These are phyloP conservation scores for Lophura swinhoii DNA, from an alignment of 2,797 vertebrate genomes.

Conservation along the genomic window DNA sequence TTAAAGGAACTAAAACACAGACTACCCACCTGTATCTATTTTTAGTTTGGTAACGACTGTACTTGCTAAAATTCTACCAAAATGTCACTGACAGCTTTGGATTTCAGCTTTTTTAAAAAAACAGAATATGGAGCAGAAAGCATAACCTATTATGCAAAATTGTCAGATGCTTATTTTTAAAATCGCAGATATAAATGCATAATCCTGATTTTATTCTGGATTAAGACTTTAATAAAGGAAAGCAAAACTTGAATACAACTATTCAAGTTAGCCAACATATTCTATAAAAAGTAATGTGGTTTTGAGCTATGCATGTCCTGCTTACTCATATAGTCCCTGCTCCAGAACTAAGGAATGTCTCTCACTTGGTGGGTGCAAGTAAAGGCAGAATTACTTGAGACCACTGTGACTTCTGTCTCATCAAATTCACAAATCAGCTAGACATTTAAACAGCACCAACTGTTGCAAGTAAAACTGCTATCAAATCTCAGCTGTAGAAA, in stretches of 20 bases:
- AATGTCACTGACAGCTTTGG: constrained; percentile 70
- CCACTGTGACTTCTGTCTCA: constrained; percentile 59
- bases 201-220: background rate
- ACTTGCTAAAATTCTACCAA: constrained; percentile 69
- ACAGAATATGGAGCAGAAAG: constrained; percentile 64
- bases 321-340: background rate
- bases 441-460: constrained; percentile 62
- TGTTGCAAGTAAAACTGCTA: constrained; percentile 69
- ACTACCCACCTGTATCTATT: constrained; percentile 68
- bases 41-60: constrained; percentile 67
- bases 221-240: constrained; percentile 9
- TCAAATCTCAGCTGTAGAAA: constrained; percentile 34
- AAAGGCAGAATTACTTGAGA: constrained; percentile 40
- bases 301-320: background rate
- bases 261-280: background rate
- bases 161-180: constrained; percentile 58
- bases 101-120: constrained; percentile 62
- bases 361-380: constrained; percentile 11
- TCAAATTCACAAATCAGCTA: constrained; percentile 65
- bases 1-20: constrained; percentile 9
- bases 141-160: constrained; percentile 68
- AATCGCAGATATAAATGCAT: constrained; percentile 47
- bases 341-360: constrained; percentile 3
- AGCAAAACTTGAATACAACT: background rate
- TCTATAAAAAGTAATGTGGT: background rate